A percentile compares a stretch with the other conserved stretches of the same genome.
Conservation (phyloP, 1,140 invertebrate genomes). For the Leptinotarsa undecemlineata region DNA sequence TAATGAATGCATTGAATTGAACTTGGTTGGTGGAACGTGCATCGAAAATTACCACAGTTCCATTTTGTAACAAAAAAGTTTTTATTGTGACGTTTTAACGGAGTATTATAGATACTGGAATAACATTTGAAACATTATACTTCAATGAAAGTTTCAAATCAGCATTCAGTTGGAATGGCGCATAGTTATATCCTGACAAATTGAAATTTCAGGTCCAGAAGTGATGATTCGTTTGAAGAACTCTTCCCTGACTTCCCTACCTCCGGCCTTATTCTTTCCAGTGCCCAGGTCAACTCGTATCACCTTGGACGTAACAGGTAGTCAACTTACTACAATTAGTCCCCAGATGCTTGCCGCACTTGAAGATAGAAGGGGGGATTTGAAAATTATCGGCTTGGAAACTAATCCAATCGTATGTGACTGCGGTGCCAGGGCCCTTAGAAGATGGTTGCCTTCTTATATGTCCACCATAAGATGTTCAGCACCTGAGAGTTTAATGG, state of each 20-base stretch:
- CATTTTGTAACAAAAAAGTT: no score
- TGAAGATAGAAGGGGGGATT: constrained; percentile 76
- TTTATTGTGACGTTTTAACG: no score
- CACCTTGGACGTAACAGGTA: constrained; percentile 76
- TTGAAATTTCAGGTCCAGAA: constrained; percentile 50
- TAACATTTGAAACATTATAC: no score
- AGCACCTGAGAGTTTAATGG: constrained; percentile 69
- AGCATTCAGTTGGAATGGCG: no score
- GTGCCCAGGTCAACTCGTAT: constrained; percentile 85
- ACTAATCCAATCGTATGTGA: constrained; percentile 83
- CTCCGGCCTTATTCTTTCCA: constrained; percentile 81
- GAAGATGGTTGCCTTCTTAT: constrained; percentile 73
- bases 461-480: constrained; percentile 67
- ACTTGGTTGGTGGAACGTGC: no score
- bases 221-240: constrained; percentile 76
- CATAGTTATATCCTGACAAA: no score
- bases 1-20: no score
- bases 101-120: no score
- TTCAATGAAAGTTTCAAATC: no score
- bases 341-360: constrained; percentile 77
- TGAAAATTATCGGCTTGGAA: constrained; percentile 72
- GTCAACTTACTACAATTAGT: constrained; percentile 73
- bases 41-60: no score
- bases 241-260: constrained; percentile 76
- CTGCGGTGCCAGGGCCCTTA: constrained; percentile 77